Evolutionary conservation across 2,888 invertebrate genomes (phyloP).

Genomic region (Bedellia somnulentella): DNA sequence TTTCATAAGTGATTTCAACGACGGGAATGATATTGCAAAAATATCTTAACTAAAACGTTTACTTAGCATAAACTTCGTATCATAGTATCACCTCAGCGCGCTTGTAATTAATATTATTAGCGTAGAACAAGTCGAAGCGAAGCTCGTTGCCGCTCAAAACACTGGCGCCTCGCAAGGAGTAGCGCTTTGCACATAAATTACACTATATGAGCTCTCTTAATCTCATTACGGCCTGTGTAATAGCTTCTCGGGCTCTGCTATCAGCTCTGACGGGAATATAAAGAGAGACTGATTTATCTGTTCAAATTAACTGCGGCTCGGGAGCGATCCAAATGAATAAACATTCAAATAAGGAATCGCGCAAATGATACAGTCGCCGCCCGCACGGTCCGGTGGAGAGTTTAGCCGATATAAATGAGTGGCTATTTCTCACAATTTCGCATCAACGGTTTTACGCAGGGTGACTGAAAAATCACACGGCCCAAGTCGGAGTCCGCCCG

Average conservation of each 20-base stretch:
- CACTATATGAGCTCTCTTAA: constrained; percentile 54
- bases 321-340: constrained; percentile 15
- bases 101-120: too few species aligned
- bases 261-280: constrained; percentile 51
- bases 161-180: constrained; percentile 16
- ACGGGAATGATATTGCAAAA: too few species aligned
- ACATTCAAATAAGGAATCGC: constrained; percentile 10
- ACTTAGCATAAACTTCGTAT: too few species aligned
- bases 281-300: constrained; percentile 45
- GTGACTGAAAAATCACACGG: constrained; percentile 25
- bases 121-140: too few species aligned
- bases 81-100: too few species aligned
- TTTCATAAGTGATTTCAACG: too few species aligned
- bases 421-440: constrained; percentile 24
- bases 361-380: not conserved
- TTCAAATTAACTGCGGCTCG: constrained; percentile 34
- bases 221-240: constrained; percentile 51
- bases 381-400: not conserved
- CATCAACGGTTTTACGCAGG: constrained; percentile 9
- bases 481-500: constrained; percentile 15
- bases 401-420: constrained; percentile 20
- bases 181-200: constrained; percentile 46
- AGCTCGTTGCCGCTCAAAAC: constrained; percentile 13
- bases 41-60: too few species aligned
- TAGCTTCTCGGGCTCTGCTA: constrained; percentile 46